Evolutionary conservation across 1,140 invertebrate genomes (phyloP), one percentile per base, ranked within the genome.

Genomic region (Aphis gossypii): DNA sequence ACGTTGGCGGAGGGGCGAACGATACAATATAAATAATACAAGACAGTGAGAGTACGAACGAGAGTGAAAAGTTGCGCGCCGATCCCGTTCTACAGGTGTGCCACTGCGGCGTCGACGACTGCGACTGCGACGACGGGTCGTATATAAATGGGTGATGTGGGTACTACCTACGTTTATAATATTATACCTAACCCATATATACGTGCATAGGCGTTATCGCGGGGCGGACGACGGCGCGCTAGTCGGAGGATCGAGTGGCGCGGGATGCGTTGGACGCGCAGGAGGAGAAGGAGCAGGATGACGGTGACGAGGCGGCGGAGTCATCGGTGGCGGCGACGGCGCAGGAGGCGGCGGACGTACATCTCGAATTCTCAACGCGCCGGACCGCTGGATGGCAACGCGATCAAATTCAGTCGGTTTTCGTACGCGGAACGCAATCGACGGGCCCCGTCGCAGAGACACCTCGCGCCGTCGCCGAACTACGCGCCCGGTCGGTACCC

Each of bases 381-480:
- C 92, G 92, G 82, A 86, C 82, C 76, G 76, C 92, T 35, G 82
- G 82, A 93, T 54, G 48, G 44, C 35, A 76, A 92, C n/a, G 82
- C 91, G 44, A 86, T 84, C 48, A 30, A 23, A n/a, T 84, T 93
- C 82, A 93, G 92, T 93, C 92, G 92, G 68, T 93, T 93, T 93
- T 93, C n/a, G 82, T 86, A 86, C 48, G 92, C 48, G 76, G 48
- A 93, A 93, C 92, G 82, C 35, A 44, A 84, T 93, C 92, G 92
- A 54, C 68, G 68, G 76, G 18, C 76, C 44, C 90, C 41, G 44
- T 35, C 38, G 35, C 35, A 35, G 38, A 51, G 30, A 35, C n/a
- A n/a, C 20, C 44, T 41, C 38, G 38, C 86, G 41, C 44, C 41
- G 44, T 46, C 44, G 38, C 23, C 21, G 38, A 41, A 84, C 2